Evolutionary conservation across 2,888 invertebrate species (phyloP).

Genomic region (Melikaiella ostensackeni): DNA sequence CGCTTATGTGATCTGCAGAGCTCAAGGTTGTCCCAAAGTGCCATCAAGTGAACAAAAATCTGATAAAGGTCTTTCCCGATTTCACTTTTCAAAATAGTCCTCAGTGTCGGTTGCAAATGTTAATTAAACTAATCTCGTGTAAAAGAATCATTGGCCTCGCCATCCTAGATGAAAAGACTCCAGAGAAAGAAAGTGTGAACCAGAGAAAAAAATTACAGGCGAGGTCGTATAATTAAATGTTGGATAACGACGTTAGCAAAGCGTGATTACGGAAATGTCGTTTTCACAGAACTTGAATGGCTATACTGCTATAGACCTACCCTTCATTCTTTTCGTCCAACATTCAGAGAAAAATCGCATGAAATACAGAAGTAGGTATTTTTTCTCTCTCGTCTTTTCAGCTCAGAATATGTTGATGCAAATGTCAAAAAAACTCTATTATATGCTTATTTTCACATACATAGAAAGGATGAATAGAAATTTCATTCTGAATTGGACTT

Average conservation of each 20-base stretch:
- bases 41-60: background rate
- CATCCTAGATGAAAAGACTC: background rate
- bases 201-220: slow-evolving; percentile 7
- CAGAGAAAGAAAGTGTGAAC: slow-evolving; percentile 10
- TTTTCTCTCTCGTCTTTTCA: background rate
- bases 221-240: slow-evolving; percentile 30
- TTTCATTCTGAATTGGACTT: background rate
- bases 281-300: slow-evolving; percentile 1
- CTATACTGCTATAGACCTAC: background rate
- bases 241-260: slow-evolving; percentile 23
- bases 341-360: background rate
- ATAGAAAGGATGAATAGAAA: background rate
- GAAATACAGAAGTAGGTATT: background rate
- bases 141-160: slow-evolving; percentile 1
- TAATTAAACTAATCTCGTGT: slow-evolving; percentile 15
- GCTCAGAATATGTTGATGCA: slow-evolving; percentile 1
- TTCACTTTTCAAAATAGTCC: slow-evolving; percentile 14
- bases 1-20: background rate
- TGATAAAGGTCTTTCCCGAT: slow-evolving; percentile 17
- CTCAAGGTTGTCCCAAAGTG: slow-evolving; percentile 4
- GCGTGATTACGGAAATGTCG: slow-evolving; percentile 6
- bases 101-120: background rate
- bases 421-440: slow-evolving; percentile 2
- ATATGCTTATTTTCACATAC: background rate
- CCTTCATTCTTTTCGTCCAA: background rate